Evolutionary conservation across 2,113 vertebrate species (phyloP).

Genomic region (Centrocercus urophasianus): DNA sequence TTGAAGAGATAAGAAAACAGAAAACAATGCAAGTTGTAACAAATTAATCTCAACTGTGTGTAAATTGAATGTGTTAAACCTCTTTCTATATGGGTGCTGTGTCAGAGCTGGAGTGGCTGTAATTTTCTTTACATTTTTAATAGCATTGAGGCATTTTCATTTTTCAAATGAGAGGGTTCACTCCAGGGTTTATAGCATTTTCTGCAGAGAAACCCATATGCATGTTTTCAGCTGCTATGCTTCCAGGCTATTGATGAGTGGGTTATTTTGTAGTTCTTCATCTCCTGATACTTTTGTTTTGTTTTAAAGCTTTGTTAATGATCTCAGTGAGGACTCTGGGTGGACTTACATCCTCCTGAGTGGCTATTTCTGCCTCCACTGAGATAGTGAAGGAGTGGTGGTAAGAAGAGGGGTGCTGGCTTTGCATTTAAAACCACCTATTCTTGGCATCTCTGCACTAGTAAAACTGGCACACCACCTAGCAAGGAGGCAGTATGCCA

Average conservation of each 20-base stretch:
- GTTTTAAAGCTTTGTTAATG: not conserved
- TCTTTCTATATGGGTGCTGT: not conserved
- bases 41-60: not conserved
- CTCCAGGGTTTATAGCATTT: slow-evolving; percentile 28
- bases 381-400: not conserved
- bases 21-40: not conserved
- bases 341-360: not conserved
- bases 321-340: not conserved
- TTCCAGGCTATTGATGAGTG: slow-evolving; percentile 18
- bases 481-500: slow-evolving; percentile 20
- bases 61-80: not conserved
- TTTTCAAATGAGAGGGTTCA: slow-evolving; percentile 24
- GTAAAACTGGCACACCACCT: slow-evolving; percentile 35
- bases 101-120: slow-evolving; percentile 18
- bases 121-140: slow-evolving; percentile 35
- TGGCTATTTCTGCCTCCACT: not conserved
- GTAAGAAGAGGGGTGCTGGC: not conserved
- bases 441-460: slow-evolving; percentile 21
- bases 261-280: not conserved
- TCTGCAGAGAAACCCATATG: not conserved
- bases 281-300: not conserved
- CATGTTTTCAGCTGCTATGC: not conserved
- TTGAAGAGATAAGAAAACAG: not conserved
- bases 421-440: not conserved
- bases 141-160: not conserved